These are phyloP conservation scores for Boleophthalmus pectinirostris DNA, from an alignment of 2,113 vertebrate species.

Conservation along the genomic window DNA sequence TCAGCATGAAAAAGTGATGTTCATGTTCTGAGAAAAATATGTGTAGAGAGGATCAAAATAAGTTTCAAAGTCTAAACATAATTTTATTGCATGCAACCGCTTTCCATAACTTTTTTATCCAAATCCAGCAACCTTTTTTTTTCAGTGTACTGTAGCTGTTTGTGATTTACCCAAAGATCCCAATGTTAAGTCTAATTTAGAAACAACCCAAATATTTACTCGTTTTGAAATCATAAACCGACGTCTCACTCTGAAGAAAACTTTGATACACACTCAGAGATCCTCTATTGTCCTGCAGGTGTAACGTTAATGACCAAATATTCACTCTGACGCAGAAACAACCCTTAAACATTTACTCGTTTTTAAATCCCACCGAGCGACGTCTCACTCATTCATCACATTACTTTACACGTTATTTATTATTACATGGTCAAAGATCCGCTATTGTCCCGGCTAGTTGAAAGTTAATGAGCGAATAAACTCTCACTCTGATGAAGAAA, in stretches of 20 bases:
- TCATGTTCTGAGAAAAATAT: too few relatives aligned
- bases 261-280: background rate
- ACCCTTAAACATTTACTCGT: background rate
- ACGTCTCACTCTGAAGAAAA: background rate
- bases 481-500: background rate
- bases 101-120: too few relatives aligned
- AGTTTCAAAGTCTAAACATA: too few relatives aligned
- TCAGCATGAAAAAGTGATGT: too few relatives aligned
- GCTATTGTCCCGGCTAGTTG: background rate
- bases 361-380: background rate
- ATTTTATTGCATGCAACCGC: too few relatives aligned
- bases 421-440: background rate
- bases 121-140: too few relatives aligned
- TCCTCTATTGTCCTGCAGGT: background rate
- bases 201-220: background rate
- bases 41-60: too few relatives aligned
- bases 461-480: slow-evolving; percentile 1
- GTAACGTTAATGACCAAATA: background rate
- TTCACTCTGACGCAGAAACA: too few relatives aligned
- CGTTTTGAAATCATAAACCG: too few relatives aligned
- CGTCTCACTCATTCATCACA: background rate
- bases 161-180: background rate
- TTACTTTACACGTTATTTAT: background rate
- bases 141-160: too few relatives aligned
- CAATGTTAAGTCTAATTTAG: background rate